These are phyloP conservation scores for Amphimedon queenslandica DNA, from an alignment of 37 sponge, comb jelly and placozoan genomes.

Conservation along the genomic window DNA sequence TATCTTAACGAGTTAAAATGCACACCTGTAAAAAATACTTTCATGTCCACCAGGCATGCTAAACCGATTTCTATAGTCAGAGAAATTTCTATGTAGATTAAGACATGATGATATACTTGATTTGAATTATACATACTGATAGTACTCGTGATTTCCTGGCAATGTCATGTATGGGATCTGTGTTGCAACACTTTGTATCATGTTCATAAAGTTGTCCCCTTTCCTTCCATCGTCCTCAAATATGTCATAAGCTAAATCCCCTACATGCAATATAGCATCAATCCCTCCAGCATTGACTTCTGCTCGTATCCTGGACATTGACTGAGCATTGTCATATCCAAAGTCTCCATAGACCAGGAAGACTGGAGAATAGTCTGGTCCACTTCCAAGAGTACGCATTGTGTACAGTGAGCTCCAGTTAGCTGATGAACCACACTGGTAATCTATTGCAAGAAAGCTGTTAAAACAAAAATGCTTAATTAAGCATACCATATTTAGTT, in stretches of 20 bases:
- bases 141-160: constrained; percentile 49
- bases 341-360: constrained; percentile 31
- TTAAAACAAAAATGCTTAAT: neutral
- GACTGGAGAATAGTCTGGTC: neutral
- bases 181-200: constrained; percentile 23
- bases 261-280: constrained; percentile 17
- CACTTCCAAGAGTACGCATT: constrained; percentile 8
- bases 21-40: constrained; percentile 5
- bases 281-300: constrained; percentile 10
- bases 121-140: constrained; percentile 8
- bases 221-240: constrained; percentile 24
- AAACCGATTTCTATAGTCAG: constrained; percentile 46
- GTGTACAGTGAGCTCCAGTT: constrained; percentile 28
- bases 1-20: too few species aligned
- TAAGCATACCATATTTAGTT: constrained; percentile 15
- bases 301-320: constrained; percentile 4
- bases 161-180: constrained; percentile 49
- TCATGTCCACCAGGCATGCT: constrained; percentile 44
- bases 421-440: constrained; percentile 12
- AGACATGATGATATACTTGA: neutral
- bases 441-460: constrained; percentile 1
- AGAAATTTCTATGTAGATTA: constrained; percentile 33
- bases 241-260: constrained; percentile 27
- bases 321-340: constrained; percentile 20
- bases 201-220: constrained; percentile 56